These are phyloP conservation scores for Leucosticte australis DNA, from an alignment of 2,113 vertebrate species.

Conservation along the genomic window DNA sequence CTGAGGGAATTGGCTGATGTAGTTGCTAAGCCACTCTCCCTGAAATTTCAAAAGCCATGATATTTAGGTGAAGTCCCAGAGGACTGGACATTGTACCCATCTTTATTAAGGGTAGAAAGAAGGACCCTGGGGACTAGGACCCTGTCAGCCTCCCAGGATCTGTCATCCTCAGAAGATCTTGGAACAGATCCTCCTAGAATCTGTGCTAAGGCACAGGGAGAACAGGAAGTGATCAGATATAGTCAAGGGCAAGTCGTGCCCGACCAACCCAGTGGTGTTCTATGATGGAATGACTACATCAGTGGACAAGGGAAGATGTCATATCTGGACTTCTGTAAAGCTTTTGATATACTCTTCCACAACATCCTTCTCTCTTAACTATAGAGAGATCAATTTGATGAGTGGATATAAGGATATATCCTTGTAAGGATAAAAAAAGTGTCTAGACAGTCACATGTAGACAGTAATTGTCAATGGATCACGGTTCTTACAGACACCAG, in stretches of 20 bases:
- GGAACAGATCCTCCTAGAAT: neutral
- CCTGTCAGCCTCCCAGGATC: neutral
- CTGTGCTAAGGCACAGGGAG: neutral
- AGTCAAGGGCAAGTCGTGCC: too few relatives aligned
- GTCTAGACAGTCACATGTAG: neutral
- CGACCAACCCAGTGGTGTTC: accelerated
- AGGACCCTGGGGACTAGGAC: accelerated
- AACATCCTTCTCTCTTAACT: neutral
- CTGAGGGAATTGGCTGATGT: neutral
- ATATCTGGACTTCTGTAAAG: neutral
- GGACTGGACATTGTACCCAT: too few relatives aligned
- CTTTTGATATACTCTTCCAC: neutral
- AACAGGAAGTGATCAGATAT: neutral
- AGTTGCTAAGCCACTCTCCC: neutral
- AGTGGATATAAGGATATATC: neutral
- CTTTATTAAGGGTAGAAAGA: neutral
- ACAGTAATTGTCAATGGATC: neutral
- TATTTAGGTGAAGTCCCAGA: neutral
- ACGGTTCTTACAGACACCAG: neutral
- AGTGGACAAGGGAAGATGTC: neutral
- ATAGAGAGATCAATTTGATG: neutral
- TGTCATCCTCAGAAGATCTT: neutral
- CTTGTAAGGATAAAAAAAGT: too few relatives aligned
- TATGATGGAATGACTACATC: neutral
- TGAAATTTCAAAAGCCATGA: neutral